Percentiles rank a stretch among this genome's conserved stretches.
phyloP scores from a whole-genome alignment of 1,140 invertebrate genomes.

The Oscheius sp. region DNA sequence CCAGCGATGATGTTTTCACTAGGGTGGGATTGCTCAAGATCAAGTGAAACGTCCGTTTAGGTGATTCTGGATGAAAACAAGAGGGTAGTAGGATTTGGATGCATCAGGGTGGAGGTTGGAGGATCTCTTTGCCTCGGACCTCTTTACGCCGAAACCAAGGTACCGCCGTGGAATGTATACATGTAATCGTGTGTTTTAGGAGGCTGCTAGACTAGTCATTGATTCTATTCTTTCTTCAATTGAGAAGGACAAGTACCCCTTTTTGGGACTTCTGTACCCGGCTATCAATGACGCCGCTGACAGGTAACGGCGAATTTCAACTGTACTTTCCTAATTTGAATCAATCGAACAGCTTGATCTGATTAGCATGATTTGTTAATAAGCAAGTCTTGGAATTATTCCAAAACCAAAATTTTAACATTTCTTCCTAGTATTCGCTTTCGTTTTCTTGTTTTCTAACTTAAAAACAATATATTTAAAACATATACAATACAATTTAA shows the following conservation, averaged over 20 bases:
- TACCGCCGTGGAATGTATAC: neutral
- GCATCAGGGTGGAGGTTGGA: neutral
- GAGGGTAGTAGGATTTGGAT: neutral
- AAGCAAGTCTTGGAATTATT: too few relatives aligned
- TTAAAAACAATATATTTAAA: too few relatives aligned
- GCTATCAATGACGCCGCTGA: neutral
- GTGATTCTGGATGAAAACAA: neutral
- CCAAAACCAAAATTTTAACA: too few relatives aligned
- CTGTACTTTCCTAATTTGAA: too few relatives aligned
- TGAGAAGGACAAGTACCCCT: neutral
- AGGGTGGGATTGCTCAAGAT: neutral
- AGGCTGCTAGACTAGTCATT: neutral
- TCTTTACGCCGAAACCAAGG: neutral
- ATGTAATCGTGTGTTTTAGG: neutral
- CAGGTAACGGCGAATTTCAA: neutral
- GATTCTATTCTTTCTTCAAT: neutral
- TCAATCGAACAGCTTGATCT: too few relatives aligned
- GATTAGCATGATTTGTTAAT: too few relatives aligned
- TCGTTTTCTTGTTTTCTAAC: too few relatives aligned
- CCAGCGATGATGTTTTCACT: neutral
- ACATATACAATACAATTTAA: too few relatives aligned
- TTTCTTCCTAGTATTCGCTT: too few relatives aligned
- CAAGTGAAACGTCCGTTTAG: neutral
- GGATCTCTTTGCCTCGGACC: neutral
- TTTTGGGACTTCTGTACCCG: neutral